Evolutionary conservation across 2,113 vertebrate genomes (phyloP), one percentile per base, ranked within the genome.

Genomic region (Sceloporus tristichus): DNA sequence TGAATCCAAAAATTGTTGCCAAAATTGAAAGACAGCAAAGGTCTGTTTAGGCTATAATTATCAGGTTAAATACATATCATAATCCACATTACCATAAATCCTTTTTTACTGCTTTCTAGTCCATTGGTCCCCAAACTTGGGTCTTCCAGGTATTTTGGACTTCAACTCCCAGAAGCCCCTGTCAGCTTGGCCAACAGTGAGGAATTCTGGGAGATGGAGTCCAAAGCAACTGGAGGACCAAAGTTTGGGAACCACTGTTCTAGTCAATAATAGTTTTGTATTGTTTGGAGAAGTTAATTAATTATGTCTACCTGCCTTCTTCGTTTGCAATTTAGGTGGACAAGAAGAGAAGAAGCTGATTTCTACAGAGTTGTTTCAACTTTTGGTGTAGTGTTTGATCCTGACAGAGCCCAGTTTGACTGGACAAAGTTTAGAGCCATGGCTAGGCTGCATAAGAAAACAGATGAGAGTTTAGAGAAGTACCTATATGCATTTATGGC

Each of bases 351-450:
- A 95, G 99, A 99, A 94, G 99, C 99, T 7, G 99, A 99, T 89
- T 99, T 99, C 68, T 99, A 99, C 90, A 97, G 99, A 54, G 99
- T 99, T 3, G 99, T 99, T 13, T 99, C 99, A 59, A 99, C 99
- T 0, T 99, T 99, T 91, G 99, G 99, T 23, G 98, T 99, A 1
- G 98, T 99, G 76, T 99, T 99, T 93, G 98, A 99, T 94, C 98
- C 98, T 25, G 98, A 97, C 83, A 95, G 98, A 74, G 97, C 97
- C 9, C 96, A 97, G 0, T 99, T 99, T 92, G 99, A 99, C 93
- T 99, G 99, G 99, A 99, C 98, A 93, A 99, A 99, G 94, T 99
- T 99, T 93, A 95, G 99, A 94, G 98, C 98, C 1, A 99, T 99
- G 98, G 99, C 99, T 75, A 97, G 99, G 25, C 96, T 99, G 38